Evolutionary conservation across 2,113 vertebrate genomes (phyloP).

Genomic region (Candoia aspera): DNA sequence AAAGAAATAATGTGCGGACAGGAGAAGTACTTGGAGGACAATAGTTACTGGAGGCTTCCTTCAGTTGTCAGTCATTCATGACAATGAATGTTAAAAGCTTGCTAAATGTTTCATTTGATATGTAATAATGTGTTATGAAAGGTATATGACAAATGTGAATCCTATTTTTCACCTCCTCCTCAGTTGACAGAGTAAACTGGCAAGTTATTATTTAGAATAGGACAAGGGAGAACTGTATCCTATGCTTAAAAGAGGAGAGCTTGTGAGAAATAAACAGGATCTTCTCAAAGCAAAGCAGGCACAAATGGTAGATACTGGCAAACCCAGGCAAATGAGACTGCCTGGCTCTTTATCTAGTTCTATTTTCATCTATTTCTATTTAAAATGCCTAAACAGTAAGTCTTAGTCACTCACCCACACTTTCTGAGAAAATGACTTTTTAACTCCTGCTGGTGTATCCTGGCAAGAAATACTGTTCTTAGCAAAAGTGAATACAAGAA

Average conservation of each 20-base stretch:
- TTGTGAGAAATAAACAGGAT: neutral
- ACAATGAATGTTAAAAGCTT: slow-evolving; percentile 3
- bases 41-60: neutral
- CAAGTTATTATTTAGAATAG: neutral
- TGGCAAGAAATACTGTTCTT: neutral
- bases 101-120: slow-evolving; percentile 10
- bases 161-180: neutral
- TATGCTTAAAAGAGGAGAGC: neutral
- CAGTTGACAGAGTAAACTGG: neutral
- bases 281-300: slow-evolving; percentile 1
- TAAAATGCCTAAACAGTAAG: neutral
- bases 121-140: slow-evolving; percentile 16
- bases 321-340: neutral
- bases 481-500: neutral
- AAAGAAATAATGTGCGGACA: neutral
- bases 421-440: neutral
- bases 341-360: neutral
- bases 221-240: neutral
- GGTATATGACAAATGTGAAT: neutral
- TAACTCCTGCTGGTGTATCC: neutral
- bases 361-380: neutral
- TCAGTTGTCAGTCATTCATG: neutral
- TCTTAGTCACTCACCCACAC: neutral
- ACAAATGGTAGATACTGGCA: neutral
- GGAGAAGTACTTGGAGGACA: neutral